Conservation (phyloP, 1,140 invertebrate species). For the Leptonema lineaticorne region DNA sequence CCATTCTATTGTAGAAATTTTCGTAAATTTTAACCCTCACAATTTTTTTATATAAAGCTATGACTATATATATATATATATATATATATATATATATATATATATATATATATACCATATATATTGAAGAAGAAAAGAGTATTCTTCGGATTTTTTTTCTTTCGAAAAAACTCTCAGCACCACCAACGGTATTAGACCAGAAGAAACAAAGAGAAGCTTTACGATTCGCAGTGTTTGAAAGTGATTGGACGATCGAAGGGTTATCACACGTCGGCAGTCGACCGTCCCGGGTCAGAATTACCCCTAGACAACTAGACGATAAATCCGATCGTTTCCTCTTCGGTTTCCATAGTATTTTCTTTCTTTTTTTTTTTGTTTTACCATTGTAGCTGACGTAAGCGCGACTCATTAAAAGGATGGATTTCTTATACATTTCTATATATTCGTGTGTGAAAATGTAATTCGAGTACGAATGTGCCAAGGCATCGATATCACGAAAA, state of each 20-base stretch:
- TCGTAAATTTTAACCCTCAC: no score
- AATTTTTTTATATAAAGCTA: no score
- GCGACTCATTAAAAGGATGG: conserved; percentile 2
- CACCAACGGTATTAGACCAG: not conserved
- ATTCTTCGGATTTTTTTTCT: no score
- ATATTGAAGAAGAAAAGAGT: no score
- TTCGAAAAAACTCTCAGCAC: not conserved
- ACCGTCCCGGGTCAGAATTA: not conserved
- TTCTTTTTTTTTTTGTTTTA: not conserved
- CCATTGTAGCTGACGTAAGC: conserved; percentile 8
- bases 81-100: no score
- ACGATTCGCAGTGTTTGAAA: not conserved
- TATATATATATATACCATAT: no score
- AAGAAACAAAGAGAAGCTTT: not conserved
- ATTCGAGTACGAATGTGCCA: no score
- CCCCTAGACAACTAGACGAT: not conserved
- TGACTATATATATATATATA: no score
- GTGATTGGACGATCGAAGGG: conserved; percentile 1
- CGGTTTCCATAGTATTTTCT: no score
- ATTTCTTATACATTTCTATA: not conserved
- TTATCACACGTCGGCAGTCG: conserved; percentile 2
- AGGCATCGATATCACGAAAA: not conserved
- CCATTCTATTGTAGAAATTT: no score
- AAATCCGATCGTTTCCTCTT: no score
- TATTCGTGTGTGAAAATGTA: not conserved